Evolutionary conservation across 2,113 vertebrate genomes (phyloP).

Genomic region (Narcine bancroftii): DNA sequence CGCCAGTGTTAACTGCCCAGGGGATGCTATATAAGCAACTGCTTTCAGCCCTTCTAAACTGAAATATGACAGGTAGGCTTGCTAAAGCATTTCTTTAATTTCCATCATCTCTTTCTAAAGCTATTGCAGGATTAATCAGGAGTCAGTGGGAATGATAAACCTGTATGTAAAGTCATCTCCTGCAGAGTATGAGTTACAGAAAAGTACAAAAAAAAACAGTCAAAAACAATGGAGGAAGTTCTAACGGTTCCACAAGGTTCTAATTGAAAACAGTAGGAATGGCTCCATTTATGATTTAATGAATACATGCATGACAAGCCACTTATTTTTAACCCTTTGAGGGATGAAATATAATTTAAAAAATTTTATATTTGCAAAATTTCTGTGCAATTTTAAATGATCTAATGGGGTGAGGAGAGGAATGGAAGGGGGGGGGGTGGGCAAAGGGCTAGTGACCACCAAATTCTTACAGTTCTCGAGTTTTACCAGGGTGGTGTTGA

Average conservation of each 20-base stretch:
- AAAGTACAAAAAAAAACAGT: not conserved
- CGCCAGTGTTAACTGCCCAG: constrained; percentile 47
- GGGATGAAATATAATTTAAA: not conserved
- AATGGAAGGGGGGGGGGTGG: too few relatives aligned
- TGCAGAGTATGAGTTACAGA: constrained; percentile 27
- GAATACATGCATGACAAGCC: not conserved
- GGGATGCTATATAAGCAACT: constrained; percentile 53
- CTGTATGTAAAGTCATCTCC: not conserved
- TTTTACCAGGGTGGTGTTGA: not conserved
- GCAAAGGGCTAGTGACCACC: not conserved
- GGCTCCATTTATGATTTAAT: constrained; percentile 9
- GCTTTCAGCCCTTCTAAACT: constrained; percentile 39
- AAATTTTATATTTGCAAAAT: not conserved
- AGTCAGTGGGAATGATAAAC: constrained; percentile 22
- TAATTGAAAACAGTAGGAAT: constrained; percentile 26
- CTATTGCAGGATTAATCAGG: constrained; percentile 29
- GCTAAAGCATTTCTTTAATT: constrained; percentile 19
- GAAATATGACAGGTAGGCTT: constrained; percentile 12
- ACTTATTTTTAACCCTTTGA: constrained; percentile 23
- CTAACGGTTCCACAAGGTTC: not conserved
- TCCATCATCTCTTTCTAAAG: constrained; percentile 23
- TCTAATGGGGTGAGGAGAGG: too few relatives aligned
- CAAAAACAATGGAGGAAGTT: constrained; percentile 28
- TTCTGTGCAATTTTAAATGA: not conserved
- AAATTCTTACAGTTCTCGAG: not conserved